Base-by-base conservation (phyloP, 2,797 vertebrate genomes). In the Brotula barbata region DNA sequence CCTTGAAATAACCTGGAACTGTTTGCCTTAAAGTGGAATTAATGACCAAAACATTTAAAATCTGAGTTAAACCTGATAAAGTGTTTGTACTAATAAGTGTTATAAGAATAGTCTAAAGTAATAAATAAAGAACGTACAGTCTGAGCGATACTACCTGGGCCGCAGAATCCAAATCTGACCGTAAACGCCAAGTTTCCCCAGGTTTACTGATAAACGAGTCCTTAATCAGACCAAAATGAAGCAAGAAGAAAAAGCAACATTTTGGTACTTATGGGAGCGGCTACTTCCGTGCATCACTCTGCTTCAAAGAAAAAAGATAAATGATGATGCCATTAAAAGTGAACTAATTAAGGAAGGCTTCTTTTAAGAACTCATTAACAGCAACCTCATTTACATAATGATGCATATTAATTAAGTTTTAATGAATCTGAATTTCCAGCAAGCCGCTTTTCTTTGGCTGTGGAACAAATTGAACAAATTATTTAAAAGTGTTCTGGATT, bases 401-500 rank as follows among this genome's bases (percentile, higher is more conserved):
- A 98, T 99, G 97, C 96, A 98, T 99, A 99, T 99, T 98, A 98
- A 99, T 98, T 98, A 98, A 97, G 96, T 98, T 98, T 99, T 99
- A 99, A 99, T 99, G 97, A 99, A 98, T 98, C 94, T 95, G 94
- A 95, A 95, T 96, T 96, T 96, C 94, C 93, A 96, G 93, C 95
- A 95, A 97, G 95, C 93, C 92, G 94, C 95, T 95, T 97, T 95
- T 97, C 95, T 95, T 96, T 96, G 95, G 96, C 95, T 95, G 94
- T 97, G 94, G 96, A 97, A 97, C 96, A 98, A 98, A 98, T 97
- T 98, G 94, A 96, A 98, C 96, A 98, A 98, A 98, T 98, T 98
- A 97, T 96, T 98, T 98, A 97, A 98, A 98, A 98, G 96, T 95
- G 95, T 98, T 96, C 93, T 96, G 94, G 95, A 96, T 94, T 96